Conservation (phyloP, 2,888 invertebrate genomes). For the Drosophila infuscata region DNA sequence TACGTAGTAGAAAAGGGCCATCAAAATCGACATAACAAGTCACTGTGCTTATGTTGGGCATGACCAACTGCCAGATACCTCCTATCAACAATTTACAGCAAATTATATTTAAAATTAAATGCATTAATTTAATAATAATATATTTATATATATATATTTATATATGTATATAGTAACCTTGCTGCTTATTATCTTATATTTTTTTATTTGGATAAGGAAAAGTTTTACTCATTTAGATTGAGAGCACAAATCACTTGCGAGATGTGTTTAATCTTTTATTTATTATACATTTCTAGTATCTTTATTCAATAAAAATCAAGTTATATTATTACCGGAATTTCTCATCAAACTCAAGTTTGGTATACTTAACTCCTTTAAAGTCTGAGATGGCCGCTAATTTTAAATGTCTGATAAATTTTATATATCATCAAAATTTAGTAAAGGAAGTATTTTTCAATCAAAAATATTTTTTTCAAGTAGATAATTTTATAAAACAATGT, state of each 20-base stretch:
- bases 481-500: neutral
- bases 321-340: neutral
- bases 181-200: too few relatives aligned
- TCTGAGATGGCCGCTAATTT: neutral
- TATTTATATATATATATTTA: neutral
- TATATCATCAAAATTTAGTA: neutral
- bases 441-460: neutral
- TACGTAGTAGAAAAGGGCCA: constrained; percentile 17
- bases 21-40: constrained; percentile 10
- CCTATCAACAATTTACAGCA: neutral
- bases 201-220: too few relatives aligned
- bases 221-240: neutral
- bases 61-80: constrained; percentile 10
- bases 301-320: neutral
- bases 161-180: too few relatives aligned
- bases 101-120: neutral
- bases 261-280: neutral
- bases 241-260: too few relatives aligned
- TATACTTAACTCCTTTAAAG: neutral
- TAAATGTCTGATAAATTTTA: neutral
- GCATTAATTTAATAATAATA: neutral
- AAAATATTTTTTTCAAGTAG: neutral
- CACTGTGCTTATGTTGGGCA: neutral
- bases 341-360: too few relatives aligned
- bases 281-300: neutral